A percentile compares a stretch with the other conserved stretches of the same genome.
Conservation (phyloP, 2,888 invertebrate genomes). For the Nineta flava region DNA sequence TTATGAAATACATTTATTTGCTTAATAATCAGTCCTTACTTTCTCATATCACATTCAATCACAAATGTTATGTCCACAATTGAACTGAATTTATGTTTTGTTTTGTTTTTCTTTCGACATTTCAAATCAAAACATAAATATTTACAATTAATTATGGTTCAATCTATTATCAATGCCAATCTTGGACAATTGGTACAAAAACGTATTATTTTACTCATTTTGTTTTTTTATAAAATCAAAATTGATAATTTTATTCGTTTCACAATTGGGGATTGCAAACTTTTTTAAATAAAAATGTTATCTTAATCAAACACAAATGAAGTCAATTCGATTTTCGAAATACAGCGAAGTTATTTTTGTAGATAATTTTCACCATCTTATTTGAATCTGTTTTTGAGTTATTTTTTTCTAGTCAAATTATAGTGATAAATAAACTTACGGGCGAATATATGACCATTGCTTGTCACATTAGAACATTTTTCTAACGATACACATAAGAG, state of each 20-base stretch:
- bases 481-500: too few relatives aligned
- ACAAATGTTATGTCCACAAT: neutral
- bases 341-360: neutral
- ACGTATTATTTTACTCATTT: neutral
- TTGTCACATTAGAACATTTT: too few relatives aligned
- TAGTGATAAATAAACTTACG: too few relatives aligned
- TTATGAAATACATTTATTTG: conserved; percentile 4
- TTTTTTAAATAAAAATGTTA: neutral
- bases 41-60: conserved; percentile 4
- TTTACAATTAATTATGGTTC: too few relatives aligned
- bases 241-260: too few relatives aligned
- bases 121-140: too few relatives aligned
- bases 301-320: neutral
- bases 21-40: conserved; percentile 3
- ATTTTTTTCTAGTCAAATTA: too few relatives aligned
- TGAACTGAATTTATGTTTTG: neutral
- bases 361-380: too few relatives aligned
- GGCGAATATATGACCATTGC: too few relatives aligned
- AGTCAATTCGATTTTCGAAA: neutral
- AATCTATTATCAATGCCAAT: neutral
- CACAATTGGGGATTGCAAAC: neutral
- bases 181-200: neutral
- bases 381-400: too few relatives aligned
- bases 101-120: too few relatives aligned
- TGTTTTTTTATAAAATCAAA: too few relatives aligned